These are phyloP conservation scores for Chaetorhynchus papuensis DNA, from an alignment of 2,113 vertebrate genomes.

Conservation along the genomic window DNA sequence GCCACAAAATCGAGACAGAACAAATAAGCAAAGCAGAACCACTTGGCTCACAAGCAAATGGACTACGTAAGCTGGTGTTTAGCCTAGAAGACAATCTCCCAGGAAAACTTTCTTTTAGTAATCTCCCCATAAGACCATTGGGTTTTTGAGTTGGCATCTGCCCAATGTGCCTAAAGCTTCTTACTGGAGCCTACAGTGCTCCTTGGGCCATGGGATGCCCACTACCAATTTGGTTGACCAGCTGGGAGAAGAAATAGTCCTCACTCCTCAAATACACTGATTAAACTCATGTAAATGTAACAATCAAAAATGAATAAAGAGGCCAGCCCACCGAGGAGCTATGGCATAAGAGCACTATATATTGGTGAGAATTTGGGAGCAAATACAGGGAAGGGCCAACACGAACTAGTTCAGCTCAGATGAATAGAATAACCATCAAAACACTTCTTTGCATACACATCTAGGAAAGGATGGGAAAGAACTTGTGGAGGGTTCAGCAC, in stretches of 20 bases:
- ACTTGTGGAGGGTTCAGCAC: not conserved
- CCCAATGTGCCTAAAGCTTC: not conserved
- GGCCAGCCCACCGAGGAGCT: not conserved
- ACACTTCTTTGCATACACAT: not conserved
- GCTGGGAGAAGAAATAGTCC: not conserved
- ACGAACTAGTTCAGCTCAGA: not conserved
- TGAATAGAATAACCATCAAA: not conserved
- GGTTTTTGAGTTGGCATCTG: not conserved
- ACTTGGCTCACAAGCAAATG: not conserved
- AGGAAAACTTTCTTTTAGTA: not conserved
- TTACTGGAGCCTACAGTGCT: not conserved
- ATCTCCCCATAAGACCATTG: not conserved
- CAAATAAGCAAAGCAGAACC: not conserved
- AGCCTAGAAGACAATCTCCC: not conserved
- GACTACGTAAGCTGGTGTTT: not conserved
- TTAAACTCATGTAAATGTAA: not conserved
- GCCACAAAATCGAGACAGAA: not conserved
- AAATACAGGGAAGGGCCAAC: not conserved
- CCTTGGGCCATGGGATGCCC: not conserved
- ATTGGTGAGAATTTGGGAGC: not conserved
- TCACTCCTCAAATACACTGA: not conserved
- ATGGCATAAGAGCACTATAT: not conserved
- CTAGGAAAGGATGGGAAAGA: not conserved
- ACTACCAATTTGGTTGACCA: not conserved
- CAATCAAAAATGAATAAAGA: not conserved